Evolutionary conservation across 2,888 invertebrate species (phyloP).

Genomic region (Hypselothyrea guttata): DNA sequence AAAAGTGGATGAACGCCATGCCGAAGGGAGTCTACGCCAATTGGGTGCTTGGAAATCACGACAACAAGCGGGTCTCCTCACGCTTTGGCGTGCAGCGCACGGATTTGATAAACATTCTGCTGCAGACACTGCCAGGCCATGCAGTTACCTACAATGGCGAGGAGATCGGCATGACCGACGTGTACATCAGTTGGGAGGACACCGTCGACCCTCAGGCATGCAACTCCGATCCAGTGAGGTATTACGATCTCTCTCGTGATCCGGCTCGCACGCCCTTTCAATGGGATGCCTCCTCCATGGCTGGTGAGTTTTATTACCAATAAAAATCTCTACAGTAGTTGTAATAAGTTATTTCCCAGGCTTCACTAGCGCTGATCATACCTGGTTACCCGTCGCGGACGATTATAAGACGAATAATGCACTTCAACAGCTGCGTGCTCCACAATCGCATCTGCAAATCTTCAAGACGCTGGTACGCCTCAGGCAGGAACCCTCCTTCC

Average conservation of each 20-base stretch:
- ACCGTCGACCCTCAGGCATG: constrained; percentile 84
- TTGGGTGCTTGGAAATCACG: constrained; percentile 90
- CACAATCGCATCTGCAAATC: constrained; percentile 86
- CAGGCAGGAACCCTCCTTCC: constrained; percentile 83
- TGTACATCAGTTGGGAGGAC: constrained; percentile 83
- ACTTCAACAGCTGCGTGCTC: constrained; percentile 82
- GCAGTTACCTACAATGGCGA: constrained; percentile 93
- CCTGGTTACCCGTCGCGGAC: constrained; percentile 88
- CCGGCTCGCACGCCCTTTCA: constrained; percentile 86
- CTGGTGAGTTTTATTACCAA: constrained; percentile 65
- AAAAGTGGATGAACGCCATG: constrained; percentile 85
- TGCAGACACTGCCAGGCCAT: constrained; percentile 91
- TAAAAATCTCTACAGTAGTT: too few species aligned
- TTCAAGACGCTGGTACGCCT: constrained; percentile 85
- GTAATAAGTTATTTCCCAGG: too few species aligned
- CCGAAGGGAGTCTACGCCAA: constrained; percentile 85
- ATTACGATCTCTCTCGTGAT: constrained; percentile 83
- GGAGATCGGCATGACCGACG: constrained; percentile 87
- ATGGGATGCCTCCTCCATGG: constrained; percentile 84
- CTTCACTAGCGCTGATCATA: constrained; percentile 79
- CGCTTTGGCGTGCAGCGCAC: constrained; percentile 87
- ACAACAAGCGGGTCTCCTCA: constrained; percentile 87
- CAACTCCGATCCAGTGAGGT: constrained; percentile 82
- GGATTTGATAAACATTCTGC: constrained; percentile 91
- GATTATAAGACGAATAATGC: constrained; percentile 86